These are phyloP conservation scores for Saxicola maurus DNA, from an alignment of 2,797 vertebrate species.

Conservation along the genomic window DNA sequence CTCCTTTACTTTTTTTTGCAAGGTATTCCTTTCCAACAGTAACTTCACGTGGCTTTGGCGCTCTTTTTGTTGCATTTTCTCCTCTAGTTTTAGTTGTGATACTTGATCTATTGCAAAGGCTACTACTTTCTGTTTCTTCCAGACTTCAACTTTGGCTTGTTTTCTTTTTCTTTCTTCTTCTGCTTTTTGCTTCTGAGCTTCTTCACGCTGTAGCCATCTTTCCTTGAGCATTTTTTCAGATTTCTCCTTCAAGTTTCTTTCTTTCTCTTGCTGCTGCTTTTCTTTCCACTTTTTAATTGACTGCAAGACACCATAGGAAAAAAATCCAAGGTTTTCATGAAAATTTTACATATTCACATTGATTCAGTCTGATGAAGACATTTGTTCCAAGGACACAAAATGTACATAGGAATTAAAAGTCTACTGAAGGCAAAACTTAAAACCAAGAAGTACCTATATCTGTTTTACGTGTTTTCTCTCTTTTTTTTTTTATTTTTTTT, in stretches of 20 bases:
- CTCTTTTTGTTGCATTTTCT: slow-evolving; percentile 76
- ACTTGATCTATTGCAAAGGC: slow-evolving; percentile 71
- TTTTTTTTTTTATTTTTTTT: no score
- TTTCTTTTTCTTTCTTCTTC: slow-evolving; percentile 75
- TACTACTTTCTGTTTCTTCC: slow-evolving; percentile 78
- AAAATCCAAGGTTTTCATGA: not conserved
- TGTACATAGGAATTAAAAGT: not conserved
- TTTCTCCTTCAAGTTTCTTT: slow-evolving; percentile 69
- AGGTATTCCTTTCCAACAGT: slow-evolving; percentile 72
- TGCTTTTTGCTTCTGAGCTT: slow-evolving; percentile 67
- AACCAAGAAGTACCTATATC: not conserved
- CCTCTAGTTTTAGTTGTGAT: slow-evolving; percentile 72
- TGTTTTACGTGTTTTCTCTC: not conserved
- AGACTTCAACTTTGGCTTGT: slow-evolving; percentile 71
- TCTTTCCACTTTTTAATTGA: slow-evolving; percentile 86
- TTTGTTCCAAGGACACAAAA: not conserved
- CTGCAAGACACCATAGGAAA: slow-evolving; percentile 54
- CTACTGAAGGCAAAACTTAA: not conserved
- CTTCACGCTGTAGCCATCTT: slow-evolving; percentile 47
- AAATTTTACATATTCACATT: not conserved
- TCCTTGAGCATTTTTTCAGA: slow-evolving; percentile 50
- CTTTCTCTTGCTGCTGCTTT: slow-evolving; percentile 72
- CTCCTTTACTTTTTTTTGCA: slow-evolving; percentile 63
- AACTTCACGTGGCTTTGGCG: slow-evolving; percentile 77
- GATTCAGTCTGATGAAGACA: not conserved